Evolutionary conservation across 2,888 invertebrate species (phyloP).

Genomic region (Drosophila pseudotakahashii): DNA sequence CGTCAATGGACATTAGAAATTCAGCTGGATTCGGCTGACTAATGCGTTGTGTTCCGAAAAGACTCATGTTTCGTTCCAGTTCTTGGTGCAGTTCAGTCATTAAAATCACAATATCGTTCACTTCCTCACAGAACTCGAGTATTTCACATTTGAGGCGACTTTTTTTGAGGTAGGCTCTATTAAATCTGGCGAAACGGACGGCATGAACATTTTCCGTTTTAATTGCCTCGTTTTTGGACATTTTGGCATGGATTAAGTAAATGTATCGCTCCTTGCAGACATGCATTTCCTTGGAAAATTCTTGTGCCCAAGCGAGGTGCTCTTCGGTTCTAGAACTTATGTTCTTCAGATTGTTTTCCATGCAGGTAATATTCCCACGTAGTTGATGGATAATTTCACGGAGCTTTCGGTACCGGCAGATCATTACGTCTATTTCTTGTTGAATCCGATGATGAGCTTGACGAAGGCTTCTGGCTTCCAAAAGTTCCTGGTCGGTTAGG

Average conservation of each 20-base stretch:
- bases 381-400: conserved; percentile 24
- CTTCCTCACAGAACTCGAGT: conserved; percentile 44
- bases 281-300: conserved; percentile 26
- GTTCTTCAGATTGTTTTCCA: conserved; percentile 18
- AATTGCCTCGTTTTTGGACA: conserved; percentile 25
- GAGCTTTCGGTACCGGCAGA: conserved; percentile 35
- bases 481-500: conserved; percentile 38
- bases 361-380: background rate
- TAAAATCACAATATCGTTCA: conserved; percentile 31
- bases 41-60: background rate
- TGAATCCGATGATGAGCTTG: conserved; percentile 49
- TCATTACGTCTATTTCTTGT: conserved; percentile 48
- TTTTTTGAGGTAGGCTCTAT: background rate
- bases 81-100: conserved; percentile 41
- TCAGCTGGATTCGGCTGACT: background rate
- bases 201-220: conserved; percentile 4
- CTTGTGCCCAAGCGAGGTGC: conserved; percentile 26
- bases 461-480: conserved; percentile 36
- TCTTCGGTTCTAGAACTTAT: background rate
- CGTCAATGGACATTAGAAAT: background rate
- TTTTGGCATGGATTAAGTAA: conserved; percentile 18
- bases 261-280: conserved; percentile 42
- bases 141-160: conserved; percentile 24
- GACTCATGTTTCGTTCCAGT: background rate
- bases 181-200: background rate